Evolutionary conservation across 2,888 invertebrate genomes (phyloP).

Genomic region (Arge pagana): DNA sequence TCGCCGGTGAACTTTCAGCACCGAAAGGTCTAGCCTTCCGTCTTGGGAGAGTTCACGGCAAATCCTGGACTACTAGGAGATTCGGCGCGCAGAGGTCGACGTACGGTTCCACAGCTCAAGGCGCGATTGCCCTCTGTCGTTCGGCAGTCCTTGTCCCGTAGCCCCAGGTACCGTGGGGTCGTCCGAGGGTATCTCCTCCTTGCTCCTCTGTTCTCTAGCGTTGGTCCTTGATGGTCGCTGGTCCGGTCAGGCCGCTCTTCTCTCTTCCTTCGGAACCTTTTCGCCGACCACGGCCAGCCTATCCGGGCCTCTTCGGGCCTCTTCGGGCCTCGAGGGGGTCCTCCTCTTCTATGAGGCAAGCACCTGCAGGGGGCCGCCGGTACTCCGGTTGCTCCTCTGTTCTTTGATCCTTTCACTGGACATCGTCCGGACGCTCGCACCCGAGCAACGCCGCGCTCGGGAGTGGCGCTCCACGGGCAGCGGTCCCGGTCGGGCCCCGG

Average conservation of each 20-base stretch:
- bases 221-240: not conserved
- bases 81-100: constrained; percentile 37
- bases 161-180: constrained; percentile 1
- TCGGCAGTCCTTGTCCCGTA: not conserved
- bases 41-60: too few relatives aligned
- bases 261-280: constrained; percentile 20
- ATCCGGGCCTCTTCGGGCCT: constrained; percentile 13
- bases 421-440: constrained; percentile 57
- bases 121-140: not conserved
- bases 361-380: constrained; percentile 65
- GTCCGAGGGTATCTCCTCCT: not conserved
- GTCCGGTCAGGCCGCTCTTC: not conserved
- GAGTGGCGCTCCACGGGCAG: constrained; percentile 58
- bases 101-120: too few relatives aligned
- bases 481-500: constrained; percentile 57
- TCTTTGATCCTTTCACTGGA: constrained; percentile 60
- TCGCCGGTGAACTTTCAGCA: not conserved
- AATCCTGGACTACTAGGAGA: constrained; percentile 33
- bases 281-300: constrained; percentile 14
- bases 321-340: constrained; percentile 35
- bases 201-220: not conserved
- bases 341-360: constrained; percentile 58
- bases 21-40: not conserved
- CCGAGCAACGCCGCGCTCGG: constrained; percentile 59
- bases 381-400: constrained; percentile 63